A percentile compares a stretch with the other conserved stretches of the same genome.
These are phyloP conservation scores for Cryptocephalus moraei DNA, from an alignment of 2,888 invertebrate genomes.

Conservation along the genomic window DNA sequence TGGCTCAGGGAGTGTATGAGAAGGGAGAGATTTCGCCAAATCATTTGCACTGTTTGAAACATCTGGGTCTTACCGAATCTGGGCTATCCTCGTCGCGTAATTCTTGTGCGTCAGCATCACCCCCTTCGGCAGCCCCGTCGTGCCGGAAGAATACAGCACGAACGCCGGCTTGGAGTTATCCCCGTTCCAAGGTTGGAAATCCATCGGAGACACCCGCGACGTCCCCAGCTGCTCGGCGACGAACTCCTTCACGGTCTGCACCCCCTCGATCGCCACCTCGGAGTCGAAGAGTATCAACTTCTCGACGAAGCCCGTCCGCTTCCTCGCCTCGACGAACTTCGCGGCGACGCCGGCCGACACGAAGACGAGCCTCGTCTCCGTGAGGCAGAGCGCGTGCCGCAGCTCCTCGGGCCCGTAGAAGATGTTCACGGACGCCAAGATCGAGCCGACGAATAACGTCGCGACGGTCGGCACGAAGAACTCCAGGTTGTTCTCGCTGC, in stretches of 20 bases:
- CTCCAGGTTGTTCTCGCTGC: constrained; percentile 23
- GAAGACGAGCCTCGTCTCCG: constrained; percentile 56
- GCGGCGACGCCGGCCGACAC: constrained; percentile 47
- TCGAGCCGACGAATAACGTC: constrained; percentile 18
- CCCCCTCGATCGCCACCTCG: constrained; percentile 1
- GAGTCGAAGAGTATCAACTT: constrained; percentile 46
- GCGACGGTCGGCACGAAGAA: constrained; percentile 24
- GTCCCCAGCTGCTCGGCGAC: constrained; percentile 3
- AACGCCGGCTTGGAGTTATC: constrained; percentile 20
- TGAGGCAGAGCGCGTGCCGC: constrained; percentile 48
- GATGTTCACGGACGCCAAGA: constrained; percentile 21
- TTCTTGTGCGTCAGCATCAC: constrained; percentile 53
- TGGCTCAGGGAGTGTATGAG: too few species aligned
- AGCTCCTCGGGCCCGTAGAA: constrained; percentile 21
- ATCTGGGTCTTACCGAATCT: constrained; percentile 6
- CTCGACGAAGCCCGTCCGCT: constrained; percentile 28
- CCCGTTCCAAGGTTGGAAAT: constrained; percentile 11
- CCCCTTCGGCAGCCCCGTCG: constrained; percentile 58
- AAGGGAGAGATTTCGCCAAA: too few species aligned
- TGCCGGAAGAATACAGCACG: constrained; percentile 56
- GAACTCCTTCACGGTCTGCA: constrained; percentile 9
- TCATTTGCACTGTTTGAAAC: too few species aligned
- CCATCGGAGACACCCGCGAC: constrained; percentile 3
- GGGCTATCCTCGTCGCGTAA: constrained; percentile 11
- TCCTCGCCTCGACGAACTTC: constrained; percentile 43